These are phyloP conservation scores for Anhinga anhinga DNA, from an alignment of 2,113 vertebrate genomes.

Conservation along the genomic window DNA sequence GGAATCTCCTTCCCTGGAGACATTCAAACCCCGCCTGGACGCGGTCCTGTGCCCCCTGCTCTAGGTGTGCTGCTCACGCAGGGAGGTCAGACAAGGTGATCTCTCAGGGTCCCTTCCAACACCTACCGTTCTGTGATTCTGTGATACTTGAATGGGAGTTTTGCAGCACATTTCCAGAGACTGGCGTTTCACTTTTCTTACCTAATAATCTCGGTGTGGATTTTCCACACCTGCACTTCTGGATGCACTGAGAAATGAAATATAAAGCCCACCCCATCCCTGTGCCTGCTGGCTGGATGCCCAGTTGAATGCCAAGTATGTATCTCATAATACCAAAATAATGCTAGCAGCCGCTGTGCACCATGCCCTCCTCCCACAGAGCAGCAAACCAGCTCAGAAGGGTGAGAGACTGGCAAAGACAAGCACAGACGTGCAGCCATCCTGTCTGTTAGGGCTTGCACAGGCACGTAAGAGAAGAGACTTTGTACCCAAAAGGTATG, in stretches of 20 bases:
- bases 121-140: too few relatives aligned
- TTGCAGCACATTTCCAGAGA: background rate
- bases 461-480: rapidly evolving
- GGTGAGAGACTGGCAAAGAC: background rate
- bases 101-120: too few relatives aligned
- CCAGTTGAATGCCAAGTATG: background rate
- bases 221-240: background rate
- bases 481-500: rapidly evolving
- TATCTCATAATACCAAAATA: rapidly evolving
- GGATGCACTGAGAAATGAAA: background rate
- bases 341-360: background rate
- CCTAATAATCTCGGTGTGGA: background rate
- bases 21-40: too few relatives aligned
- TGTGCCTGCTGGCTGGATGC: background rate
- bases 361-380: background rate
- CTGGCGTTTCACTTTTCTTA: background rate
- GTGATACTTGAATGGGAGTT: background rate
- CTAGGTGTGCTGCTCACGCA: too few relatives aligned
- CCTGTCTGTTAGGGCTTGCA: background rate
- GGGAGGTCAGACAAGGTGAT: too few relatives aligned
- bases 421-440: background rate
- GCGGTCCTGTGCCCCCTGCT: too few relatives aligned
- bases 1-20: too few relatives aligned
- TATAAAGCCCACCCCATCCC: background rate
- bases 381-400: background rate